Evolutionary conservation across 2,113 vertebrate species (phyloP), one percentile per base, ranked within the genome.

Genomic region (Scolopax mira): DNA sequence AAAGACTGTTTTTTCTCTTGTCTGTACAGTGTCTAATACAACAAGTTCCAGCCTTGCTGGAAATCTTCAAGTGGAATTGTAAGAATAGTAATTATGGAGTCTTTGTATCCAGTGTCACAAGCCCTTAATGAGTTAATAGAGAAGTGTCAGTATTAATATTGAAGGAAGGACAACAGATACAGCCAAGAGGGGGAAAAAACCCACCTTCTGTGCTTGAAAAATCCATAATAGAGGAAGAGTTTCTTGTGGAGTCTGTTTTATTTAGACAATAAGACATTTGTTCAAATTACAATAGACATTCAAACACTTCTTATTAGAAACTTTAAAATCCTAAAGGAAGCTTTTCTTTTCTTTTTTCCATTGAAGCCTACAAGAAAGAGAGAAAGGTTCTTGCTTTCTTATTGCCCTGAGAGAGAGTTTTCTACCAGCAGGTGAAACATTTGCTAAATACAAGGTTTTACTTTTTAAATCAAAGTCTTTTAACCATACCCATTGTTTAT

Each of bases 281-380:
- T 95, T 94, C 92, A 96, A 96, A 96, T 95, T 96, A 87, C 93
- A 97, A 94, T 70, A 79, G 94, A 90, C 94, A 82, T 92, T 92
- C 80, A 89, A 96, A 90, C 88, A 92, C 49, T 89, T 93, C 85
- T 75, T 93, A 90, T 96, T 96, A 97, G 83, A 85, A 96, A 87
- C 69, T 74, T 92, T 78, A 85, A 90, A 95, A 95, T 92, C 70
- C 82, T 79, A 84, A 88, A 86, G 62, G 51, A 80, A 92, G 64
- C 3, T 83, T 90, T 79, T 85, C 7, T 93, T 90, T 85, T 70
- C n/a, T 52, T 77, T 48, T 78, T 74, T 54, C 46, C 41, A 46
- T 23, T 89, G 73, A 93, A 79, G 24, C 41, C 41, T 70, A 31
- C 46, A 88, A 86, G 75, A 85, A 89, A 92, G 57, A 72, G 46